Conservation (phyloP, 2,113 vertebrate genomes). For the Elephantulus edwardii region DNA sequence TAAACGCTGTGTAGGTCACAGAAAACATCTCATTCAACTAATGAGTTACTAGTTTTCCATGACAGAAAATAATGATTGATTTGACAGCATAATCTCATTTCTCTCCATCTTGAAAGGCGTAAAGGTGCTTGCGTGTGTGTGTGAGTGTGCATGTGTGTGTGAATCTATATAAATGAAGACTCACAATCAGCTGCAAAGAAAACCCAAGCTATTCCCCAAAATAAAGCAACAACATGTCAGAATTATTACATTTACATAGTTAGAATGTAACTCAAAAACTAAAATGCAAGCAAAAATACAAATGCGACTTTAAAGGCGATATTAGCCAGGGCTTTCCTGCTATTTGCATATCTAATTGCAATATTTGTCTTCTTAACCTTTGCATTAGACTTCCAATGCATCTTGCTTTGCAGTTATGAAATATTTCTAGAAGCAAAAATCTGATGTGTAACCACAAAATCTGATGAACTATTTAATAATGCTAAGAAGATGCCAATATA, state of each 20-base stretch:
- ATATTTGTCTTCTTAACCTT: conserved; percentile 72
- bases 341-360: conserved; percentile 70
- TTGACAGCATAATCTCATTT: not conserved
- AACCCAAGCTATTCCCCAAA: conserved; percentile 30
- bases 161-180: not conserved
- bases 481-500: conserved; percentile 75
- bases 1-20: not conserved
- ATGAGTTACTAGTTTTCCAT: not conserved
- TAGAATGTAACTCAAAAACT: not conserved
- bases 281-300: conserved; percentile 36
- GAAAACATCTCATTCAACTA: not conserved
- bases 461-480: conserved; percentile 68
- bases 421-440: conserved; percentile 62
- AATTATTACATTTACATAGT: conserved; percentile 32
- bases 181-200: not conserved
- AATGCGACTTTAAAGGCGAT: conserved; percentile 21
- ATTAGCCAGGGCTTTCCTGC: not conserved
- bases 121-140: no score
- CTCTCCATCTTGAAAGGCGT: not conserved
- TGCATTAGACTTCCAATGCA: conserved; percentile 63
- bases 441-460: conserved; percentile 63
- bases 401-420: conserved; percentile 59
- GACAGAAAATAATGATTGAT: not conserved
- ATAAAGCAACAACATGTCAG: conserved; percentile 26
- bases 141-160: not conserved